Evolutionary conservation across 2,888 invertebrate genomes (phyloP).

Genomic region (Idaea aversata): DNA sequence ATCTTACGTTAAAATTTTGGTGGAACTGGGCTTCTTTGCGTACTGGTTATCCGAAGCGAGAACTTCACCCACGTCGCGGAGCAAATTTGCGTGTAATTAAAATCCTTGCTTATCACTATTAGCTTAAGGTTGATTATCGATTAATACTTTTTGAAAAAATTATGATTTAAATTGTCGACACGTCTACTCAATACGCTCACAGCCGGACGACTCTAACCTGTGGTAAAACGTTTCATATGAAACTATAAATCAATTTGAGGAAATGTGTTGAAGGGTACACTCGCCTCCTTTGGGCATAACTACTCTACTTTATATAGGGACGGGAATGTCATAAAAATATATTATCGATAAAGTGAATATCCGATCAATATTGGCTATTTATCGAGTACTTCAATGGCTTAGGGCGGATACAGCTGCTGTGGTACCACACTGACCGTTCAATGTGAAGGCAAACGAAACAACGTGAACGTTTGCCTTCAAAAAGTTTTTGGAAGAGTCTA

Average conservation of each 20-base stretch:
- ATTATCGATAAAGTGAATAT: constrained; percentile 9
- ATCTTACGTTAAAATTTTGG: no score
- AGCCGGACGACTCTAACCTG: constrained; percentile 37
- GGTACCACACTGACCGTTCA: no score
- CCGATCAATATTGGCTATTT: constrained; percentile 3
- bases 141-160: no score
- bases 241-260: constrained; percentile 59
- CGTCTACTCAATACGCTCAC: no score
- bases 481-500: no score
- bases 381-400: not conserved
- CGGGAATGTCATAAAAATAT: constrained; percentile 13
- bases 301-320: constrained; percentile 25
- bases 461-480: not conserved
- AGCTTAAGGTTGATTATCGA: no score
- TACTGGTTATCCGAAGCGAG: no score
- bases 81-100: no score
- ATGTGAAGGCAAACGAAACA: not conserved
- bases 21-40: no score
- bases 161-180: no score
- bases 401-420: not conserved
- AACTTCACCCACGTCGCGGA: no score
- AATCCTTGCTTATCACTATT: no score
- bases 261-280: constrained; percentile 33
- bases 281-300: constrained; percentile 33
- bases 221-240: constrained; percentile 42